Evolutionary conservation across 1,140 invertebrate genomes (phyloP), one percentile per base, ranked within the genome.

Genomic region (Epicauta chinensis): DNA sequence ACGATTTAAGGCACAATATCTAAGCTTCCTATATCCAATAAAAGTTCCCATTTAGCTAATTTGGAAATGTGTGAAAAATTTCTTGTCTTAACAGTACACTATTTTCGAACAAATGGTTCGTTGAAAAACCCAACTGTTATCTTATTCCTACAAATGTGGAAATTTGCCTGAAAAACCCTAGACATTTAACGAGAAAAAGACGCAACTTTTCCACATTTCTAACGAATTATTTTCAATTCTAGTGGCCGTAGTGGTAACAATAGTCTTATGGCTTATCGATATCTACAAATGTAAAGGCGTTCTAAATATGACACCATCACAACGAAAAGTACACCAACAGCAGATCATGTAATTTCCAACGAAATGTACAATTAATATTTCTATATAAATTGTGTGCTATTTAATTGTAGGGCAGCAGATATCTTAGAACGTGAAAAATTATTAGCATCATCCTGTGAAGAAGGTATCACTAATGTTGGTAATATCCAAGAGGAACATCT

Each of bases 221-320:
- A n/a, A n/a, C n/a, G n/a, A n/a, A n/a, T n/a, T n/a, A 17, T 51
- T 41, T 47, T 23, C 13, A 62, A 59, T 66, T 68, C 66, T 59
- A 88, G 88, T 91, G 57, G 81, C 91, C 1, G 66, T 94, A 31
- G 77, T 92, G 42, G 77, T 80, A 10, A 81, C 81, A 7, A 73
- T 87, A 16, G 61, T 86, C 11, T 84, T 95, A 53, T 91, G 85
- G 77, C 77, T 90, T 13, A 68, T 82, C 15, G 89, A 96, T 65
- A 76, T 74, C 23, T 76, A 74, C 16, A 75, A 71, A 7, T 77
- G 79, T 23, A 23, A 23, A 58, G 89, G 89, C 51, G 78, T 82
- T 61, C 73, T 94, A 1, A 93, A 95, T 67, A 84, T 93, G 83
- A 84, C 86, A 9, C 83, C 86, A 2, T 68, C 61, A 31, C 72